phyloP scores from a whole-genome alignment of 2,888 invertebrate genomes.

The Coenonympha glycerion region DNA sequence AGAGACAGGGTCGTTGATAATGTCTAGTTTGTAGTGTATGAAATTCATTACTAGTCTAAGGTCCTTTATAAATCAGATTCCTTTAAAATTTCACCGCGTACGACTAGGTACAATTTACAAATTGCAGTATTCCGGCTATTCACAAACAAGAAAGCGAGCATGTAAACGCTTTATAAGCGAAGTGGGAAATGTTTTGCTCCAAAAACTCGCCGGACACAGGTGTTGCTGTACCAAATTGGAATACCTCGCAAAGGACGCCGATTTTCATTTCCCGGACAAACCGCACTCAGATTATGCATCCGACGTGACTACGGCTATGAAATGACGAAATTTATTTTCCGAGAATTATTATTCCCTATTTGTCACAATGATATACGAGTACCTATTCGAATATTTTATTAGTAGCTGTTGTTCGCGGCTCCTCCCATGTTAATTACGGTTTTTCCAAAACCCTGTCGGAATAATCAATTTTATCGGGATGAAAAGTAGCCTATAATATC shows the following conservation, averaged over 20 bases:
- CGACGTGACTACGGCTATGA: slow-evolving; percentile 12
- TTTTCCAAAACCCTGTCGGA: too few species aligned
- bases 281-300: slow-evolving; percentile 28
- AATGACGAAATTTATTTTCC: neutral
- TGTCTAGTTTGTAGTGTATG: too few species aligned
- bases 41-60: neutral
- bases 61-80: neutral
- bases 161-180: slow-evolving; percentile 21
- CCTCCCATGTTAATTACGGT: too few species aligned
- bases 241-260: slow-evolving; percentile 39
- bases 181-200: slow-evolving; percentile 35
- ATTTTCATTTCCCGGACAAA: slow-evolving; percentile 43
- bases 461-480: too few species aligned
- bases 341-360: neutral
- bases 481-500: too few species aligned
- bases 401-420: too few species aligned
- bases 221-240: slow-evolving; percentile 55
- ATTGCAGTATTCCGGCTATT: neutral
- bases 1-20: too few species aligned
- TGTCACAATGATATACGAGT: neutral
- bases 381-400: neutral
- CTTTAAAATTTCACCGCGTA: neutral
- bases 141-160: slow-evolving; percentile 11
- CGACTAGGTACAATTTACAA: neutral
- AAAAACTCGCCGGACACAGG: slow-evolving; percentile 42